Evolutionary conservation across 2,113 vertebrate species (phyloP).

Genomic region (Tapirus terrestris): DNA sequence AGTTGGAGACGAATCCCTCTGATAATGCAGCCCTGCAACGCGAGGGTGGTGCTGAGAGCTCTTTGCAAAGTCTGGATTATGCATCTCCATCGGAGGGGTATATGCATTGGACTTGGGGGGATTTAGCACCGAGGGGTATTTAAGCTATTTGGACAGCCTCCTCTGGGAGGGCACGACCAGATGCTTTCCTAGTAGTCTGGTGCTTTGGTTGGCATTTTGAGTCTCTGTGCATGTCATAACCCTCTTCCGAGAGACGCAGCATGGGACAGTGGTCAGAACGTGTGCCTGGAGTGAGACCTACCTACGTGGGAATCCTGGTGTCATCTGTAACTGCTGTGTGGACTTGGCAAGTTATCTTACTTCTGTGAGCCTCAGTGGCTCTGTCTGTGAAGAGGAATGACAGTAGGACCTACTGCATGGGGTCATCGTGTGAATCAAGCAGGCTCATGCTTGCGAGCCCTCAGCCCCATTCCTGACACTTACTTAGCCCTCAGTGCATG

Average conservation of each 20-base stretch:
- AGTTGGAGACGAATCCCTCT: accelerated
- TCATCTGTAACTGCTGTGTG: neutral
- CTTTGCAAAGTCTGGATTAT: neutral
- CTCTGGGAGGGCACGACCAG: accelerated
- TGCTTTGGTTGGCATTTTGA: neutral
- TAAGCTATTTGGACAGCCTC: neutral
- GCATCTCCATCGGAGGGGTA: neutral
- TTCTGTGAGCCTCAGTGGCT: neutral
- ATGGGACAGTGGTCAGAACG: neutral
- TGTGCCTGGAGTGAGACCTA: neutral
- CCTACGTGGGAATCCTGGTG: accelerated
- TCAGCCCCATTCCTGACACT: accelerated
- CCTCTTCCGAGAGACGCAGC: neutral
- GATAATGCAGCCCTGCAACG: accelerated
- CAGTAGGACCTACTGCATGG: accelerated
- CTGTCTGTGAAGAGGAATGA: neutral
- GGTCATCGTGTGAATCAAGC: accelerated
- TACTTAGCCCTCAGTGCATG: neutral
- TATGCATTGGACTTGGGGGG: accelerated
- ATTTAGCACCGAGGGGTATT: neutral
- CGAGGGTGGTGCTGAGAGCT: neutral
- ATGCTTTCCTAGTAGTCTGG: neutral
- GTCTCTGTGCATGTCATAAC: neutral
- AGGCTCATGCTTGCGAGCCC: accelerated
- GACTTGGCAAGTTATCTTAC: neutral